Percentiles rank a stretch among this genome's conserved stretches.
Conservation (phyloP, 2,888 invertebrate genomes). For the Cantharis rustica region DNA sequence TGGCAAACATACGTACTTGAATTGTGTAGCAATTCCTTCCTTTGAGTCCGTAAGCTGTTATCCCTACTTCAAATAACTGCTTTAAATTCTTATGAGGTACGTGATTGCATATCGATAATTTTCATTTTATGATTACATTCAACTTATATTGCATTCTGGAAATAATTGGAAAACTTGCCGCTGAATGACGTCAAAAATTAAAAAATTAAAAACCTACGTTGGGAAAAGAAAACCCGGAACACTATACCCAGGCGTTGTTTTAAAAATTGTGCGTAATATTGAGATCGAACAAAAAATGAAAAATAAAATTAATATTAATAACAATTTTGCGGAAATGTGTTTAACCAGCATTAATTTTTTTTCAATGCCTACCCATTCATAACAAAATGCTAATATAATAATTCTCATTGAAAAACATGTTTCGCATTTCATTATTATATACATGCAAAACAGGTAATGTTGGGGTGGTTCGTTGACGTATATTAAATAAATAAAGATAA, state of each 20-base stretch:
- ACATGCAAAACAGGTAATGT: not conserved
- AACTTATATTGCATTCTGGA: not conserved
- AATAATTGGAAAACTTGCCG: not conserved
- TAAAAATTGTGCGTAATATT: not conserved
- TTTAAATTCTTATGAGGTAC: conserved; percentile 21
- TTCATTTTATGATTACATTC: not conserved
- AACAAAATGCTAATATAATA: not conserved
- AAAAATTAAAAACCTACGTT: too few relatives aligned
- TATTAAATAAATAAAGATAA: not conserved
- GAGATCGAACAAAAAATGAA: not conserved
- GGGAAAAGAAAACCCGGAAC: not conserved
- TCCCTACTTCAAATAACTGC: conserved; percentile 21
- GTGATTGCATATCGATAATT: conserved; percentile 23
- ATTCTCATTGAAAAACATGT: not conserved
- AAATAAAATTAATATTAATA: not conserved
- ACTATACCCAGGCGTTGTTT: not conserved
- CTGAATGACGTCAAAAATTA: too few relatives aligned
- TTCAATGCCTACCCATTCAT: too few relatives aligned
- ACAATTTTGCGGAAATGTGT: not conserved
- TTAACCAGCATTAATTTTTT: not conserved
- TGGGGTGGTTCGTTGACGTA: not conserved
- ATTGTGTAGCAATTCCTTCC: conserved; percentile 1
- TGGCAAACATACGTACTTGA: conserved; percentile 26
- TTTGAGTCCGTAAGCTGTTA: conserved; percentile 15
- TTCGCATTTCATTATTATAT: not conserved